Percentiles rank a stretch among this genome's conserved stretches.
phyloP scores from a whole-genome alignment of 1,140 invertebrate genomes.

The Coenobita brevimanus region DNA sequence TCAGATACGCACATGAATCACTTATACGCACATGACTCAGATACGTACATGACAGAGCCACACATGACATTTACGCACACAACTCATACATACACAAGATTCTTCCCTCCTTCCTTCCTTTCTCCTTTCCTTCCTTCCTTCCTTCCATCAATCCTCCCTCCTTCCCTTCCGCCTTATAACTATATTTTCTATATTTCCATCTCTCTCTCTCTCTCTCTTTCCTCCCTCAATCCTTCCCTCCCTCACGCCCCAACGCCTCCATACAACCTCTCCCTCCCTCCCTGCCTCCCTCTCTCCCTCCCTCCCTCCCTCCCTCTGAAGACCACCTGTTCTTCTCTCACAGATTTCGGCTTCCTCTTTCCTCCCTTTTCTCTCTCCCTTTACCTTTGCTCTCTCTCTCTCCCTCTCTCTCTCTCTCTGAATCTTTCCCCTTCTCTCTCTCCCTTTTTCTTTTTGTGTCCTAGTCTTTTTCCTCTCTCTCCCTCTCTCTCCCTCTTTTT shows the following conservation, averaged over 20 bases:
- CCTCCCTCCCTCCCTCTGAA: too few relatives aligned
- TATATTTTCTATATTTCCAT: background rate
- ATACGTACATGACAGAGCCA: too few relatives aligned
- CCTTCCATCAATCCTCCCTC: background rate
- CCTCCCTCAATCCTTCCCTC: too few relatives aligned
- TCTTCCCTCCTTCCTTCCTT: conserved; percentile 1
- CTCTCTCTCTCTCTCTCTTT: conserved; percentile 1
- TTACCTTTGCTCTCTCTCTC: background rate
- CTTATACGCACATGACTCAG: too few relatives aligned
- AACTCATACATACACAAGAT: too few relatives aligned
- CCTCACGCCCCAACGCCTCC: background rate
- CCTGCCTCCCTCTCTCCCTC: too few relatives aligned
- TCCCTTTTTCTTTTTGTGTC: background rate
- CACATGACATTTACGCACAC: too few relatives aligned
- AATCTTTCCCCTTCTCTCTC: background rate
- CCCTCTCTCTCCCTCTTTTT: background rate
- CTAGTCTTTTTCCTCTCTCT: background rate
- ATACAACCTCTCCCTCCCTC: too few relatives aligned
- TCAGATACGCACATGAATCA: too few relatives aligned
- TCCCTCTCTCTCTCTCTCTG: background rate
- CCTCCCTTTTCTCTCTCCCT: background rate
- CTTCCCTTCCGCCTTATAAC: background rate
- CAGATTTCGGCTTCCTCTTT: background rate
- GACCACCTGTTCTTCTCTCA: background rate
- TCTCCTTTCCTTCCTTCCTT: background rate